Evolutionary conservation across 2,888 invertebrate genomes (phyloP), one percentile per base, ranked within the genome.

Genomic region (Frankliniella fusca): DNA sequence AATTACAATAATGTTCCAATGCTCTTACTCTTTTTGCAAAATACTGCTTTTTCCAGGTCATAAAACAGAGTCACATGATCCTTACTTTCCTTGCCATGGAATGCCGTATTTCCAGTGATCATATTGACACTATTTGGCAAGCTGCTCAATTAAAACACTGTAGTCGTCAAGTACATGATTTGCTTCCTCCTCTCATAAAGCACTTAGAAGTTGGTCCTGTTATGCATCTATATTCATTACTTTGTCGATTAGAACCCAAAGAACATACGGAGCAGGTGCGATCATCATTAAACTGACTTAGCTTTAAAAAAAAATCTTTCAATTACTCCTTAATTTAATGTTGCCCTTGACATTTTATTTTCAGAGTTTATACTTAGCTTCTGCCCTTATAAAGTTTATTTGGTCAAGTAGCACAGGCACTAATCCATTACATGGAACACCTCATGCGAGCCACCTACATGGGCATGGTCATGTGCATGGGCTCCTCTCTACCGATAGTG

Each of bases 61-160:
- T 98, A 84, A 98, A 98, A 87, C 97, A 97, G 88, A 96, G 97
- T 84, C 97, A 97, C 88, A 93, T 97, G 86, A 94, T 97, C 84
- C 90, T 97, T 81, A 97, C 96, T 88, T 97, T 97, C 88, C 90
- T 98, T 84, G 97, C 97, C 0, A 94, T 97, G 89, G 97, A 97
- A 88, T 95, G 95, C 76, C 92, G 95, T 85, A 94, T 98, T 70
- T 95, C 95, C 0, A 94, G 94, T 83, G 96, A 96, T 83, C 97
- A 98, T 86, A 93, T 98, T 85, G 96, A 97, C 87, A 91, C 95
- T 70, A 96, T 98, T 84, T 98, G 97, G 97, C 95, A 96, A 85
- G 96, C 97, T 0, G 96, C 97, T 0, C 97, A 97, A 88, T 88
- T 97, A 81, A 98, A 98, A 88, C 97, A 98, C 88, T 98, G 97